Evolutionary conservation across 1,140 invertebrate species (phyloP), one percentile per base, ranked within the genome.

Genomic region (Samia ricini): DNA sequence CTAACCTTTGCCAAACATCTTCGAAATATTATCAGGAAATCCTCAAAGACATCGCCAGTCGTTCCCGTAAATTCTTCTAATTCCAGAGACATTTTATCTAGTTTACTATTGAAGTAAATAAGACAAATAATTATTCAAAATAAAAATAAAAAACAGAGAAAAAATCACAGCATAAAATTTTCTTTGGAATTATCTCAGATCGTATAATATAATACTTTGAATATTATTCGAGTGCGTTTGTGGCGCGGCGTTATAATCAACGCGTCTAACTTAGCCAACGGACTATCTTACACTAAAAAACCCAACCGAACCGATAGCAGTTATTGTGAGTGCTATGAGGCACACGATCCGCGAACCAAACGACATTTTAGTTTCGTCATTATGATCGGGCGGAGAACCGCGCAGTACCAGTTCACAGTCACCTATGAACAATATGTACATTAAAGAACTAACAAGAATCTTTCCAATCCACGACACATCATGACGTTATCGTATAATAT

Each of bases 1-100:
- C 75, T 87, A 91, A 93, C 92, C 92, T 91, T 91, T 83, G 86
- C 87, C 86, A 92, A 91, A 80, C 92, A 90, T 69, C 92, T 89
- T 56, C 91, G 91, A 69, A 91, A 91, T 71, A 93, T 81, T 72
- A 92, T 83, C 62, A 92, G 83, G 79, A 93, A 93, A 81, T 94
- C 93, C 77, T 94, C 93, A 82, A 94, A 90, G 76, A 93, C 91
- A 78, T 93, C 93, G 61, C 93, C 92, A 42, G 86, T 85, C 50
- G 76, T 70, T 49, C 83, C 87, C 51, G 85, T 79, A 8, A 85
- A 58, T 54, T 91, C 90, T 77, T 91, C 88, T 63, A 91, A 78
- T 73, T 91, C 90, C 75, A 91, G 76, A 79, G 89, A 91, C 89
- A 91, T 91, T 77, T 81, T 83, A 68, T 78, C 56, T 74, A 75